phyloP scores from a whole-genome alignment of 2,888 invertebrate species.

The Arge pagana region DNA sequence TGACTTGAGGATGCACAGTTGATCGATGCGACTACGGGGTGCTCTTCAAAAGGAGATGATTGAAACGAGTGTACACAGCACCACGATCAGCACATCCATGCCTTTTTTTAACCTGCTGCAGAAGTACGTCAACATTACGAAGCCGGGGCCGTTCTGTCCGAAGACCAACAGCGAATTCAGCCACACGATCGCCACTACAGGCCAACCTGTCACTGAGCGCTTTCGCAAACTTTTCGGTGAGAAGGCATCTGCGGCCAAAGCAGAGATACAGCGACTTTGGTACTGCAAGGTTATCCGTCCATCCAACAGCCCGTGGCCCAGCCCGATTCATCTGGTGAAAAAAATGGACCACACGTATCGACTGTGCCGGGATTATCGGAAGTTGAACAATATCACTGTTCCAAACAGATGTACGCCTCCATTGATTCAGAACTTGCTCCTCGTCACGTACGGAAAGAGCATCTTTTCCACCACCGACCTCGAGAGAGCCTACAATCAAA shows the following conservation, averaged over 20 bases:
- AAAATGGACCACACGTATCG: constrained; percentile 15
- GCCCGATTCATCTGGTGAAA: constrained; percentile 20
- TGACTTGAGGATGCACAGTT: constrained; percentile 22
- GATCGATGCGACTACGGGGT: constrained; percentile 21
- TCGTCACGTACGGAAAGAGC: neutral
- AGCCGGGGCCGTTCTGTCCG: neutral
- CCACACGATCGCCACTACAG: constrained; percentile 17
- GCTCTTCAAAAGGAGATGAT: constrained; percentile 19
- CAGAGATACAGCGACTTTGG: constrained; percentile 14
- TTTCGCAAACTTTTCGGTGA: constrained; percentile 13
- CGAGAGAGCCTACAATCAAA: constrained; percentile 20
- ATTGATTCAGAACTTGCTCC: constrained; percentile 15
- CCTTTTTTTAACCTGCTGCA: constrained; percentile 9
- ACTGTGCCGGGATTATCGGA: constrained; percentile 23
- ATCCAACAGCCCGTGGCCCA: constrained; percentile 24
- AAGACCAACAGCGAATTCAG: neutral
- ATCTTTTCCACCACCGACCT: constrained; percentile 23
- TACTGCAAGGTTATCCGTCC: constrained; percentile 3
- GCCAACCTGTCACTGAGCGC: constrained; percentile 21
- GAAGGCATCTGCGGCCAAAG: constrained; percentile 22
- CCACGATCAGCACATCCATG: constrained; percentile 10
- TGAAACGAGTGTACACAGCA: constrained; percentile 1
- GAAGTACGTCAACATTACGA: constrained; percentile 18
- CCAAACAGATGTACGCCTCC: constrained; percentile 25
- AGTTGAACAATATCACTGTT: constrained; percentile 17